A percentile compares a stretch with the other conserved stretches of the same genome.
phyloP scores from a whole-genome alignment of 2,797 vertebrate genomes.

The Chaetodon trifasciatus region DNA sequence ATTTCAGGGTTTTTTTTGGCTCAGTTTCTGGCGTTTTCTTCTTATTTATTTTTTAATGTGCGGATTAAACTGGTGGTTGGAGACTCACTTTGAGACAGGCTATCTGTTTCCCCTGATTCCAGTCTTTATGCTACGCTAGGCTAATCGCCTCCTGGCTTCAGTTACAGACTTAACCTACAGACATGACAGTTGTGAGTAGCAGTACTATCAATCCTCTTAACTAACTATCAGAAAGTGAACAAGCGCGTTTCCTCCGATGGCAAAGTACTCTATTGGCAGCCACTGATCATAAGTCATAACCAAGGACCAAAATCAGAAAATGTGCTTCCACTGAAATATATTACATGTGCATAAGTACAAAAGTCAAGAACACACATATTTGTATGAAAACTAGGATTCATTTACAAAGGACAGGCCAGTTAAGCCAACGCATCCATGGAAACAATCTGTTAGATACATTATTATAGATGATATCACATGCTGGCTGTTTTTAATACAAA shows the following conservation, averaged over 20 bases:
- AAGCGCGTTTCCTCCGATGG: background rate
- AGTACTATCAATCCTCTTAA: background rate
- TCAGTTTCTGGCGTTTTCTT: no score
- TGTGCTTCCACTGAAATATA: background rate
- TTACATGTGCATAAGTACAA: background rate
- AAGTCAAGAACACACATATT: background rate
- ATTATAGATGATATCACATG: background rate
- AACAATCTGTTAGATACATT: background rate
- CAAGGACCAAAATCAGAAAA: background rate
- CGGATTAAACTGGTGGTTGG: no score
- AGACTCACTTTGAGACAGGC: no score
- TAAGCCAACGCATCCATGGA: background rate
- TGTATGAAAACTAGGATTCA: background rate
- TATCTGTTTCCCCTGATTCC: background rate
- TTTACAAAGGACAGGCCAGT: background rate
- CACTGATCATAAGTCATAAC: background rate
- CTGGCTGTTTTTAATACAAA: slow-evolving; percentile 11
- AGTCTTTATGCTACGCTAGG: background rate
- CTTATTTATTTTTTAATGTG: no score
- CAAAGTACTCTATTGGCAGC: background rate
- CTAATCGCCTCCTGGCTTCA: background rate
- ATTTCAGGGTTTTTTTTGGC: no score
- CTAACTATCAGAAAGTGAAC: background rate
- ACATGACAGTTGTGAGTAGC: background rate
- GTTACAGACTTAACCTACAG: background rate